Base-by-base conservation (phyloP, 2,888 invertebrate genomes). In the Eupithecia vulgata region DNA sequence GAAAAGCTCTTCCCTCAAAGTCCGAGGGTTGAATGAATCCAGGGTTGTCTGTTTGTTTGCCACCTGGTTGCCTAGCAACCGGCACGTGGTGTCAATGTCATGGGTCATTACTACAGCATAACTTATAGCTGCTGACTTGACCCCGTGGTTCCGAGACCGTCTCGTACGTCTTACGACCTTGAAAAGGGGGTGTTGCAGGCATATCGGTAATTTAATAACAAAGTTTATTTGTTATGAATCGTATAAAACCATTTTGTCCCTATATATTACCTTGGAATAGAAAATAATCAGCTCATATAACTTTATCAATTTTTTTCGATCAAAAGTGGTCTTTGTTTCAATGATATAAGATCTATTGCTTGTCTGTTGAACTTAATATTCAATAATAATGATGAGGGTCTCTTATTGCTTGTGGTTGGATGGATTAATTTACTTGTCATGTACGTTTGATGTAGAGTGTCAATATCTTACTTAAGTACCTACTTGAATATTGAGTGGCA, bases 1-100 rank as follows among this genome's bases (percentile, higher is more conserved):
- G 48, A 52, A 52, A 48, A 42, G 35, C 59, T 81, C 25, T 68
- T 68, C 66, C 73, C 70, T 72, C 74, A 48, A 76, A 71, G 48
- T 73, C 62, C 70, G 69, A 79, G 81, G 78, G 74, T 80, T 85
- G 88, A 92, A 90, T 92, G 89, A 85, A 86, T 67, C 15, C 75
- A 81, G 83, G 83, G 76, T 75, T 76, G 76, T 66, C 81, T 88
- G 86, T 90, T 89, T 91, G 91, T 90, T 87, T 87, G 88, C 75
- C 72, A 65, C 70, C 57, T 42, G 40, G 89, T 91, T 82, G 86
- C 90, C 76, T 83, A 81, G 92, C 87, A 87, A 91, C 91, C 25
- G 79, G 71, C 92, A 92, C 89, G 90, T 91, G 90, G 86, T 76
- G 76, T 82, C 90, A 92, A 91, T 90, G 91, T 90, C 92, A 91